phyloP scores from a whole-genome alignment of 2,888 invertebrate genomes.

The Mongoloraphidia duomilia region DNA sequence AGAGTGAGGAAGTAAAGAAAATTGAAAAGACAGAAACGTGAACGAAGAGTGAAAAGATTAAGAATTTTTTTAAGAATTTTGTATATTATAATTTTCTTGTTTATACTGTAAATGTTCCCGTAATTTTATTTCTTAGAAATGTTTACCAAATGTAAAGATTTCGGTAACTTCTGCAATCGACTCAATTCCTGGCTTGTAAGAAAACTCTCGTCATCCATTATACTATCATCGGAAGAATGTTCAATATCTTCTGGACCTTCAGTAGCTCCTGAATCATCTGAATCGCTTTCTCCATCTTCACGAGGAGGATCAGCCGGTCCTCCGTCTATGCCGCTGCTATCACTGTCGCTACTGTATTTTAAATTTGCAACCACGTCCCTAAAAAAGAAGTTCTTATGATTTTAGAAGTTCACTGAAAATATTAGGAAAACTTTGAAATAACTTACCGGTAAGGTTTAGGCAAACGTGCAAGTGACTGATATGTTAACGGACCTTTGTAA shows the following conservation, averaged over 20 bases:
- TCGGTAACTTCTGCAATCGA: conserved; percentile 39
- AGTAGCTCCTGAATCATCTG: conserved; percentile 41
- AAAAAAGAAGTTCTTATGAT: conserved; percentile 16
- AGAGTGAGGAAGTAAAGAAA: no score
- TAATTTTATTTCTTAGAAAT: no score
- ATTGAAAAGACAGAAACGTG: no score
- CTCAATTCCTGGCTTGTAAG: conserved; percentile 30
- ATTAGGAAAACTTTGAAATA: background rate
- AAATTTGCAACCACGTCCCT: conserved; percentile 51
- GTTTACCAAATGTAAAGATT: conserved; percentile 36
- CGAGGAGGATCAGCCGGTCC: conserved; percentile 22
- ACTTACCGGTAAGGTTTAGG: conserved; percentile 64
- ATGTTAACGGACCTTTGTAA: conserved; percentile 72
- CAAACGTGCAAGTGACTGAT: conserved; percentile 67
- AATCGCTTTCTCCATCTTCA: conserved; percentile 28
- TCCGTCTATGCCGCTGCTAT: conserved; percentile 37
- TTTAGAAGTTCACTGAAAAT: background rate
- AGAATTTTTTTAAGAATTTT: no score
- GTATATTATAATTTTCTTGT: no score
- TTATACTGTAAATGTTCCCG: no score
- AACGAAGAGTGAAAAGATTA: no score
- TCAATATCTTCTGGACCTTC: conserved; percentile 57
- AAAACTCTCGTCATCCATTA: conserved; percentile 65
- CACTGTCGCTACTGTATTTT: conserved; percentile 50
- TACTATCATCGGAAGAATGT: conserved; percentile 45